Evolutionary conservation across 1,140 invertebrate genomes (phyloP), one percentile per base, ranked within the genome.

Genomic region (Medauroidea extradentata): DNA sequence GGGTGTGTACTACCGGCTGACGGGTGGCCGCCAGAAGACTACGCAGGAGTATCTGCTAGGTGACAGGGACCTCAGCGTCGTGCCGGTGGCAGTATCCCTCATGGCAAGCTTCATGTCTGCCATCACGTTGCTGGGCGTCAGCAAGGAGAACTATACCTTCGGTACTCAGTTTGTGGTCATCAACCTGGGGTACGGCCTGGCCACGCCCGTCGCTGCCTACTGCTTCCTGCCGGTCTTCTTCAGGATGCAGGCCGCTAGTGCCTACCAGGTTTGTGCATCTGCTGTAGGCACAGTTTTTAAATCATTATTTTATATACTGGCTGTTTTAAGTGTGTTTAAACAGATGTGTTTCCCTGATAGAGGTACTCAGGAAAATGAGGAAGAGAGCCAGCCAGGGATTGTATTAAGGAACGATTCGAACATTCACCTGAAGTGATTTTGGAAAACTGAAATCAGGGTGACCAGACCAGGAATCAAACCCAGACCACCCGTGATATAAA

Each of bases 61-160:
- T 0, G 88, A 91, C 64, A 79, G 83, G 58, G 87, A 86, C 24
- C 91, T 94, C 88, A 77, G 81, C 3, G 78, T 92, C 51, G 27
- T 82, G 1, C 91, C 92, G 0, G 91, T 95, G 0, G 88, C 88
- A 2, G 88, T 94, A 57, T 93, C 90, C 14, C 73, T 96, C 1
- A 93, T 94, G 86, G 91, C 94, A 8, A 94, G 91, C 41, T 96
- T 97, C 69, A 95, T 97, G 90, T 96, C 93, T 0, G 92, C 94
- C 11, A 86, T 96, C 18, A 94, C 93, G 1, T 74, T 97, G n/a
- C 76, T 97, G 19, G 94, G 94, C 11, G 86, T 94, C 1, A 89
- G 90, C 1, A 83, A 88, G 50, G 93, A 95, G 73, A 93, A 88
- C 73, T 94, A 94, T 70, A 84, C 80, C 59, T 89, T 53, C 73